phyloP scores from a whole-genome alignment of 2,797 vertebrate genomes.

The Paratrypauchen microcephalus region DNA sequence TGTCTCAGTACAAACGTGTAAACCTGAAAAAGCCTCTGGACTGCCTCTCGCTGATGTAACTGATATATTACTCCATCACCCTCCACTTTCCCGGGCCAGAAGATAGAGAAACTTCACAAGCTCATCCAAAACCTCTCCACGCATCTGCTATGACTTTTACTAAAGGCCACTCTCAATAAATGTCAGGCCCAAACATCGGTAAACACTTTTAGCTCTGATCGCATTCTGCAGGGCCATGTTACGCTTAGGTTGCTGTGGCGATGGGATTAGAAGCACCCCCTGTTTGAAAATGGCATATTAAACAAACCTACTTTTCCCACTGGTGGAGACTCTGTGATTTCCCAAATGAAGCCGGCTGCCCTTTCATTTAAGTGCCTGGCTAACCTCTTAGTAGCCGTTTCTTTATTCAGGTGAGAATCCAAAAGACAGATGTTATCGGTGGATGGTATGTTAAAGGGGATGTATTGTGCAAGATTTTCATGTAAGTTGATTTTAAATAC shows the following conservation, averaged over 20 bases:
- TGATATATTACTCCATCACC: conserved; percentile 44
- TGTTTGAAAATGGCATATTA: conserved; percentile 68
- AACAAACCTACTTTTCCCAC: conserved; percentile 72
- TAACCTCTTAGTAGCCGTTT: neutral
- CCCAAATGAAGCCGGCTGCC: conserved; percentile 58
- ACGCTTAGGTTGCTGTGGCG: conserved; percentile 53
- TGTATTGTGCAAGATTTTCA: too few relatives aligned
- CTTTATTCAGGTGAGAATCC: conserved; percentile 3
- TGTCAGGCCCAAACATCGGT: conserved; percentile 75
- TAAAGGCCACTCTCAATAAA: conserved; percentile 82
- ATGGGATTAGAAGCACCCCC: conserved; percentile 60
- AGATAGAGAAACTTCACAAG: conserved; percentile 51
- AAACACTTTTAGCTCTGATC: conserved; percentile 77
- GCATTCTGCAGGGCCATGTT: conserved; percentile 67
- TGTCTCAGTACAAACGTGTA: neutral
- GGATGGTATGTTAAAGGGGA: neutral
- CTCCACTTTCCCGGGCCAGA: conserved; percentile 36
- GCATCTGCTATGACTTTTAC: conserved; percentile 76
- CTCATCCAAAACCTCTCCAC: conserved; percentile 75
- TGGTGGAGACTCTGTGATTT: conserved; percentile 62
- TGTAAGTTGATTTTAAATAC: too few relatives aligned
- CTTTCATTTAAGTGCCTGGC: conserved; percentile 58
- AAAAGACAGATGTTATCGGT: neutral
- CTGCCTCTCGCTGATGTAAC: conserved; percentile 31
- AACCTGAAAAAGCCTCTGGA: neutral